Evolutionary conservation across 2,113 vertebrate genomes (phyloP).

Genomic region (Pterophyllum scalare): DNA sequence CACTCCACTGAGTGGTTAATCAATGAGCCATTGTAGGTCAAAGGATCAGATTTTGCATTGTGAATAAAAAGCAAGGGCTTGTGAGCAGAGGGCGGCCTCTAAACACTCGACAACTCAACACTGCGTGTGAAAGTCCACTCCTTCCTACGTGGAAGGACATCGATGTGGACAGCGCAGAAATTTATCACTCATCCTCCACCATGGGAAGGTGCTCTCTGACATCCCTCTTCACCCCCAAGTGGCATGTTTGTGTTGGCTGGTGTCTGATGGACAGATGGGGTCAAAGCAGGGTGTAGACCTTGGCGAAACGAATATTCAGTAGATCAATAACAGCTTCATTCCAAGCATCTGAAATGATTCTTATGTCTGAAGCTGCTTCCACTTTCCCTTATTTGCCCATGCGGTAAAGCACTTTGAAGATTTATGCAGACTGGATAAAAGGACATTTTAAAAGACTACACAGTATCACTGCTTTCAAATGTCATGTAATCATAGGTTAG

Average conservation of each 20-base stretch:
- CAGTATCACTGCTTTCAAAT: slow-evolving; percentile 76
- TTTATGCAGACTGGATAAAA: slow-evolving; percentile 75
- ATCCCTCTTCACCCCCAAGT: slow-evolving; percentile 66
- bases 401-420: slow-evolving; percentile 64
- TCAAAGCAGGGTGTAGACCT: slow-evolving; percentile 79
- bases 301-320: slow-evolving; percentile 84
- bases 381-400: slow-evolving; percentile 31
- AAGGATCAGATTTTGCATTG: neutral
- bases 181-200: slow-evolving; percentile 27
- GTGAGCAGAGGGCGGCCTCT: neutral
- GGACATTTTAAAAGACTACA: slow-evolving; percentile 76
- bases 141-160: neutral
- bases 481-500: slow-evolving; percentile 80
- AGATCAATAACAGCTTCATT: slow-evolving; percentile 83
- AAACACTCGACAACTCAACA: neutral
- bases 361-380: slow-evolving; percentile 54
- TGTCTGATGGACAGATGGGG: slow-evolving; percentile 78
- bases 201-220: slow-evolving; percentile 56
- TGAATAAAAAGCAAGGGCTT: neutral
- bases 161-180: slow-evolving; percentile 3
- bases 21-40: neutral
- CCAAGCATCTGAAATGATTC: slow-evolving; percentile 79
- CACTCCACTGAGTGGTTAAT: neutral
- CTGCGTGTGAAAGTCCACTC: neutral
- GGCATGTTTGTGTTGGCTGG: slow-evolving; percentile 71